Evolutionary conservation across 2,888 invertebrate genomes (phyloP), one percentile per base, ranked within the genome.

Genomic region (Pegoplata infirma): DNA sequence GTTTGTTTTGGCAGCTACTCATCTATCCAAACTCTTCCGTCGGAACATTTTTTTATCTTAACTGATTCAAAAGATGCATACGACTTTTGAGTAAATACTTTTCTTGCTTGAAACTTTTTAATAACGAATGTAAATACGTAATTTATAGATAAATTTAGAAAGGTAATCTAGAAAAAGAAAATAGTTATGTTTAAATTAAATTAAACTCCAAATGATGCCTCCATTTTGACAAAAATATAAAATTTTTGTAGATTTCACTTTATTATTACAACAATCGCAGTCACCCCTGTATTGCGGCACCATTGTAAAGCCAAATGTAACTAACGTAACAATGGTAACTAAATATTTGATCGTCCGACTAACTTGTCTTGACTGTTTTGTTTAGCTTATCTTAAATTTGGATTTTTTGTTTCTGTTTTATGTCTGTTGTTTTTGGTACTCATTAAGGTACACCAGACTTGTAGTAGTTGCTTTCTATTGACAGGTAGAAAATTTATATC

Each of bases 401-500:
- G 25, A 10, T 49, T 23, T 8, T 59, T 58, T 69, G 0, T 51
- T 8, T 59, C 49, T 69, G 0, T 51, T 79, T 32, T 61, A n/a
- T 56, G 28, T 25, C 49, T 36, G 28, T 63, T 36, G n/a, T 36
- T 55, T 55, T 17, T 58, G n/a, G 28, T 71, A 63, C 40, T 72
- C 74, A 79, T 79, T 75, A 79, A 75, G 75, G 75, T 59, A 44
- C 56, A 71, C 63, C 14, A 59, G 28, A 49, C 66, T 64, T 53
- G 59, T 40, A 66, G 68, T 76, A 75, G 61, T 79, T 71, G 66
- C 44, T 59, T 72, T 58, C 83, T 82, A 86, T 86, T 86, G 87
- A 85, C 86, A 87, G 87, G 87, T 87, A 87, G 84, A 85, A 82
- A 83, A 86, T 87, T 84, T 86, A 86, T 84, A 67, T 81, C 73